phyloP scores from a whole-genome alignment of 2,888 invertebrate genomes.

The Drosophila suboccidentalis region DNA sequence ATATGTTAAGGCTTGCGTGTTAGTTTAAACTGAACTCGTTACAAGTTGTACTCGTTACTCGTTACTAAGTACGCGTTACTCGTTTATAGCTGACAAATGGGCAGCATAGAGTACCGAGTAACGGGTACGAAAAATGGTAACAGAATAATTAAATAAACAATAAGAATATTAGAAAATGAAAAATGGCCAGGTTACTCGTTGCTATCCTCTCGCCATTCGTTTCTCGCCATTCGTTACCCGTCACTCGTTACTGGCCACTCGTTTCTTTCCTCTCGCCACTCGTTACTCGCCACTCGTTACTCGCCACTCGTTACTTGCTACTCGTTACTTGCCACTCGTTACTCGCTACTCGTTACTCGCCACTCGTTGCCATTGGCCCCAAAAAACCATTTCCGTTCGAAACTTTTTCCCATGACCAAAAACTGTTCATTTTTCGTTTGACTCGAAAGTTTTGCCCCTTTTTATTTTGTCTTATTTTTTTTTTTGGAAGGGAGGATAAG shows the following conservation, averaged over 20 bases:
- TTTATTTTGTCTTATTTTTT: neutral
- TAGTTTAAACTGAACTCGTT: neutral
- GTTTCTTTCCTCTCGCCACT: too few relatives aligned
- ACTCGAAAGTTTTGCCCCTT: slow-evolving; percentile 33
- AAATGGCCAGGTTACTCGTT: too few relatives aligned
- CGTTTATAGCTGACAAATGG: neutral
- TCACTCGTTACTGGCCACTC: neutral
- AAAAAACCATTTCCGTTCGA: slow-evolving; percentile 10
- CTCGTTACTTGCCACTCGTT: neutral
- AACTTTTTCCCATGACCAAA: slow-evolving; percentile 36
- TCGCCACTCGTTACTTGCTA: slow-evolving; percentile 1
- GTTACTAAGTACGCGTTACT: neutral
- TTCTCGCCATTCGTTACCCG: too few relatives aligned
- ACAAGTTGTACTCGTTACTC: neutral
- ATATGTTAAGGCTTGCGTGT: slow-evolving; percentile 21
- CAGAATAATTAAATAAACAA: too few relatives aligned
- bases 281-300: neutral
- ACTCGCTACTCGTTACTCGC: neutral
- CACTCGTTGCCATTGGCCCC: neutral
- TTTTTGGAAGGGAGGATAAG: neutral
- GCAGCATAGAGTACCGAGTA: too few relatives aligned
- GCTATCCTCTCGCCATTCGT: too few relatives aligned
- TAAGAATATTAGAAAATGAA: too few relatives aligned
- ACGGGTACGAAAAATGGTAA: too few relatives aligned
- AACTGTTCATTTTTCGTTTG: slow-evolving; percentile 48